Evolutionary conservation across 2,797 vertebrate species (phyloP).

Genomic region (Nannoperca australis): DNA sequence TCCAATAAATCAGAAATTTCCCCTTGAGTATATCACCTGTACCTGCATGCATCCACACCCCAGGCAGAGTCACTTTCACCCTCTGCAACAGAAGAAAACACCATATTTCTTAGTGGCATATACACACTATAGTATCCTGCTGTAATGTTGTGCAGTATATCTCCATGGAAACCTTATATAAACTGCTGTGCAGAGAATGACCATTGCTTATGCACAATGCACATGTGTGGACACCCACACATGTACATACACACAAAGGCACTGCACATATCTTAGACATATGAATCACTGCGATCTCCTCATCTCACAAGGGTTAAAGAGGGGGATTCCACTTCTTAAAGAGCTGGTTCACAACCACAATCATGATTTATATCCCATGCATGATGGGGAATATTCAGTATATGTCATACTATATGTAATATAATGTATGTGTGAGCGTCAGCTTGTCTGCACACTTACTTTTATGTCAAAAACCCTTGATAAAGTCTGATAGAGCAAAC

Average conservation of each 20-base stretch:
- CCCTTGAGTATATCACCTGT: conserved; percentile 13
- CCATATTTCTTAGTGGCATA: conserved; percentile 7
- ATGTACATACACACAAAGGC: conserved; percentile 10
- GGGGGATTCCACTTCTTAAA: conserved; percentile 73
- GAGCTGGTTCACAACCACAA: conserved; percentile 40
- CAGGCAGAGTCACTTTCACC: conserved; percentile 53
- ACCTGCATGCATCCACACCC: conserved; percentile 43
- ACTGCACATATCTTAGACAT: conserved; percentile 42
- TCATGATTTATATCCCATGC: conserved; percentile 60
- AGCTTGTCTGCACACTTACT: conserved; percentile 21
- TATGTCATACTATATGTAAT: conserved; percentile 19
- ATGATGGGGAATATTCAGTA: conserved; percentile 36
- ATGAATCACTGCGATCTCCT: conserved; percentile 61
- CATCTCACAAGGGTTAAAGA: conserved; percentile 59
- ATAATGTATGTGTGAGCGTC: conserved; percentile 12
- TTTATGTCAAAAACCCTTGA: conserved; percentile 15
- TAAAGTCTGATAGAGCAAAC: conserved; percentile 21
- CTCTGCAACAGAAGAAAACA: conserved; percentile 36
- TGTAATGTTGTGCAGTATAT: conserved; percentile 52
- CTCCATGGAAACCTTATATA: conserved; percentile 66
- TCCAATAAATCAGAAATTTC: conserved; percentile 44
- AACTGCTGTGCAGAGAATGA: conserved; percentile 59
- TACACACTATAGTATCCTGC: conserved; percentile 11
- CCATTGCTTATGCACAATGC: conserved; percentile 46
- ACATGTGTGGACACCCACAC: conserved; percentile 43